Base-by-base conservation (phyloP, 2,113 vertebrate species). In the Burhinus bistriatus region DNA sequence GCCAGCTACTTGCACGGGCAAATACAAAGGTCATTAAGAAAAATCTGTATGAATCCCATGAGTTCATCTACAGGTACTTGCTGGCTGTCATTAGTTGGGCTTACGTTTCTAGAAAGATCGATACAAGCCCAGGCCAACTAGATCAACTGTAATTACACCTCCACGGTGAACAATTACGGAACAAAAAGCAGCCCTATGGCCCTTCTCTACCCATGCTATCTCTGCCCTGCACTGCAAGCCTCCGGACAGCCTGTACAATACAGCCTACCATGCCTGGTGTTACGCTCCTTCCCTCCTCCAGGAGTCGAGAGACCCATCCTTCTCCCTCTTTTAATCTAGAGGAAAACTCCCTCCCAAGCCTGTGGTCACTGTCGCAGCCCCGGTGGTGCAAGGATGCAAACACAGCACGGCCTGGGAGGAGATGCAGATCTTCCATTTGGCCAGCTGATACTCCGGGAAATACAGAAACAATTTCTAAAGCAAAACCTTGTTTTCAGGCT, bases 61-160 rank as follows among this genome's bases (percentile, higher is more conserved):
- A 85, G 61, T 15, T 82, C 32, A 26, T 20, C 65, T 38, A 12
- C 10, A 7, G 0, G 1, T 8, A 8, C 25, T 29, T 59, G 11
- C 9, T 4, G 9, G 7, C 42, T 51, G 15, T 26, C 34, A 5
- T 36, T 32, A 14, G 15, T 2, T 64, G 47, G 42, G 32, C 26
- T 86, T 87, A 47, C 36, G 55, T 19, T 55, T n/a, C 75, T 40
- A 61, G 45, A 47, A 76, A 88, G 49, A 42, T 16, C 38, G 58
- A 42, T 29, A 16, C 38, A 30, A 83, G 45, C 26, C 64, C 70
- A 80, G 34, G 29, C 8, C 70, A 83, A 15, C 15, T 14, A 62
- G 58, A 38, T 73, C 21, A 32, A 26, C 3, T 9, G 51, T 6
- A 70, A 30, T 52, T 40, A 16, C 17, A 13, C 6, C 38, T 58